Evolutionary conservation across 1,140 invertebrate genomes (phyloP).

Genomic region (Leptinotarsa undecemlineata): DNA sequence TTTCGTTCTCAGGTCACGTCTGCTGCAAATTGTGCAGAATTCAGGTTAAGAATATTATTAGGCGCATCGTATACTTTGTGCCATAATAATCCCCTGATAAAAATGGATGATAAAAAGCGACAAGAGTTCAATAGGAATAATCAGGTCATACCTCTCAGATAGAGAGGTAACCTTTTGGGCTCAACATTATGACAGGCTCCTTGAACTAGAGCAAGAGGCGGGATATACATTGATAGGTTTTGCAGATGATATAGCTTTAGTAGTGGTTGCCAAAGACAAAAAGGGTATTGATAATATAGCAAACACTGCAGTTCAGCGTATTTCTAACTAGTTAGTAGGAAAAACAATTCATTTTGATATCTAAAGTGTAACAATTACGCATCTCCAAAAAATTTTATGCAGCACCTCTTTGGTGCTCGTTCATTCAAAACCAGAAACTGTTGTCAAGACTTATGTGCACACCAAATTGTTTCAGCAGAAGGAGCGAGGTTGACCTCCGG

Average conservation of each 20-base stretch:
- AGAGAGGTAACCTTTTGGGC: not conserved
- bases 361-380: not conserved
- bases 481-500: not conserved
- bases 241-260: not conserved
- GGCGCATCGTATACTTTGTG: no score
- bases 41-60: no score
- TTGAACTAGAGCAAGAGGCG: not conserved
- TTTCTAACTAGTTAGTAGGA: not conserved
- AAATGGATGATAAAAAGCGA: no score
- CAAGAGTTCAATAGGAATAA: no score
- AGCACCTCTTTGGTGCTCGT: not conserved
- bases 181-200: not conserved
- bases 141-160: no score
- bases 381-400: not conserved
- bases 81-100: no score
- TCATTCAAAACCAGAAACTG: not conserved
- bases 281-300: not conserved
- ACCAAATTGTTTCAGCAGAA: not conserved
- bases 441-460: not conserved
- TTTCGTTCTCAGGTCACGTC: no score
- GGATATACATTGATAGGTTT: not conserved
- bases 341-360: not conserved
- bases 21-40: no score
- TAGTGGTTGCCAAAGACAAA: not conserved
- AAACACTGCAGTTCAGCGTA: not conserved